Evolutionary conservation across 2,797 vertebrate genomes (phyloP).

Genomic region (Poeciliopsis presidionis): DNA sequence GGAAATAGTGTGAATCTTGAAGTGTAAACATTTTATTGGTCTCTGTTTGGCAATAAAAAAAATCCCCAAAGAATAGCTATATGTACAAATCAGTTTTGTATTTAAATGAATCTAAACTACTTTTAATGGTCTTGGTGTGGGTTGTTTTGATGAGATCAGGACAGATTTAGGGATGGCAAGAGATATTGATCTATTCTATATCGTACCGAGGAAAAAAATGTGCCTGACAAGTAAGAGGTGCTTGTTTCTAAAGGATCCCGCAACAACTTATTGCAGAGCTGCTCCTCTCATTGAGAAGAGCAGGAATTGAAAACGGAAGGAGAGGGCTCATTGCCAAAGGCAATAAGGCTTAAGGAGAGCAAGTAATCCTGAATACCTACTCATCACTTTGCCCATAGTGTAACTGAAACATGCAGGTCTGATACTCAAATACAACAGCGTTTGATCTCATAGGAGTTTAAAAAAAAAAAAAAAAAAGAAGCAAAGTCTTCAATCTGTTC

Average conservation of each 20-base stretch:
- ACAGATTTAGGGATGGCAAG: conserved; percentile 47
- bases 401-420: conserved; percentile 61
- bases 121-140: conserved; percentile 45
- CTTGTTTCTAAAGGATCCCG: conserved; percentile 47
- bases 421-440: conserved; percentile 55
- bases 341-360: conserved; percentile 66
- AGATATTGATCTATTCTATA: conserved; percentile 64
- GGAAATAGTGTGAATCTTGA: conserved; percentile 1
- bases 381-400: conserved; percentile 73
- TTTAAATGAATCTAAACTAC: conserved; percentile 28
- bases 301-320: conserved; percentile 66
- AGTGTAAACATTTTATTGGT: conserved; percentile 2
- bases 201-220: conserved; percentile 62
- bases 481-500: conserved; percentile 19
- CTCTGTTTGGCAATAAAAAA: not conserved
- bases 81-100: conserved; percentile 24
- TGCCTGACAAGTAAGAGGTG: conserved; percentile 61
- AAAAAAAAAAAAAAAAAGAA: not conserved
- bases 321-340: conserved; percentile 65
- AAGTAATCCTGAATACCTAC: conserved; percentile 74
- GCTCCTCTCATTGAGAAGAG: conserved; percentile 58
- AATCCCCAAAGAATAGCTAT: not conserved
- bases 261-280: conserved; percentile 47
- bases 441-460: conserved; percentile 23
- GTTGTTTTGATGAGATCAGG: conserved; percentile 50